phyloP scores from a whole-genome alignment of 2,888 invertebrate species.

The Ecdyonurus torrentis region DNA sequence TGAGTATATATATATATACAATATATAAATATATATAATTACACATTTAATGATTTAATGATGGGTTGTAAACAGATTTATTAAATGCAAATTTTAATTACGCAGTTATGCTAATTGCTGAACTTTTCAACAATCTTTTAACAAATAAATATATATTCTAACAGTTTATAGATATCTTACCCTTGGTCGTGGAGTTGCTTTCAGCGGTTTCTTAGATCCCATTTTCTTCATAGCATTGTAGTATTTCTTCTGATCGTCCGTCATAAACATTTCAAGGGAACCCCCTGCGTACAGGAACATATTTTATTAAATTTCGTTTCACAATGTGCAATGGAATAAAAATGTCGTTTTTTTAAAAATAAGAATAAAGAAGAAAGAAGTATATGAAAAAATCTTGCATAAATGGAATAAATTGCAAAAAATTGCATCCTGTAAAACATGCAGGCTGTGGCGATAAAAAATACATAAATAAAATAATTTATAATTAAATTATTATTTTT shows the following conservation, averaged over 20 bases:
- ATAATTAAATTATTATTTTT: background rate
- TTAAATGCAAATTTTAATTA: background rate
- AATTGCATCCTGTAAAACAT: background rate
- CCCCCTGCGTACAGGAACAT: constrained; percentile 55
- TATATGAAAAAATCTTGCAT: background rate
- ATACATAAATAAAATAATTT: background rate
- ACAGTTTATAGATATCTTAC: too few relatives aligned
- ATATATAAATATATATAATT: too few relatives aligned
- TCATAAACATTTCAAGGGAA: constrained; percentile 99
- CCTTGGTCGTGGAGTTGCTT: constrained; percentile 94
- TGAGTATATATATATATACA: too few relatives aligned
- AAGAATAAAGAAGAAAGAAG: background rate
- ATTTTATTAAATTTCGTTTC: background rate
- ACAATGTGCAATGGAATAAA: background rate
- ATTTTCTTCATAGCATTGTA: constrained; percentile 99
- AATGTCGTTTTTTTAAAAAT: background rate
- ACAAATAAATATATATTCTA: constrained; percentile 7
- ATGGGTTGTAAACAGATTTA: background rate
- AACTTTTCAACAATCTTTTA: background rate
- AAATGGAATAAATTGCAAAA: background rate
- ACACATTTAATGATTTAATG: too few relatives aligned
- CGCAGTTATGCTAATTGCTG: background rate
- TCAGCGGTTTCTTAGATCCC: constrained; percentile 95
- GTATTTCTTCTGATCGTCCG: constrained; percentile 99
- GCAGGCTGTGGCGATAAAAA: background rate